phyloP scores from a whole-genome alignment of 2,797 vertebrate species.

The Falco concolor region DNA sequence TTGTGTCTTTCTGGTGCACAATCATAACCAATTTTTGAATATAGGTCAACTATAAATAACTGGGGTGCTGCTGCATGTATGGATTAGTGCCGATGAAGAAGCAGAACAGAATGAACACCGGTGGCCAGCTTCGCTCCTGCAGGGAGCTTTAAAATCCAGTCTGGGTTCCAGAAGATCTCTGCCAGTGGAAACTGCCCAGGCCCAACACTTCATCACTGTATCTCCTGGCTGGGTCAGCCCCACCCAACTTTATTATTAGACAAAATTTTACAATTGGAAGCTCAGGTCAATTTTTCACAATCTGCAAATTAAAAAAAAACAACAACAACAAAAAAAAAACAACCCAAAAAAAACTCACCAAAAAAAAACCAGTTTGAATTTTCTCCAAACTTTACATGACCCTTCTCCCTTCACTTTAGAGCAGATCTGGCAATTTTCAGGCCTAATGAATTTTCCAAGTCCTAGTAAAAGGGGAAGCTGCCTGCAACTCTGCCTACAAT shows the following conservation, averaged over 20 bases:
- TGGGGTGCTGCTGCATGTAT: neutral
- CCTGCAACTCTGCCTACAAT: neutral
- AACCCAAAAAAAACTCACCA: rapidly evolving
- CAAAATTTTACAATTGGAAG: slow-evolving; percentile 14
- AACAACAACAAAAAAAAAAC: neutral
- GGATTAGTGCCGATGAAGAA: neutral
- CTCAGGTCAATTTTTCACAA: slow-evolving; percentile 14
- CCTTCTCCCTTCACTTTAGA: neutral
- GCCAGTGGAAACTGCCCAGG: slow-evolving; percentile 55
- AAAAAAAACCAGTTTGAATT: neutral
- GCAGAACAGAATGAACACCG: slow-evolving; percentile 11
- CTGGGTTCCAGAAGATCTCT: slow-evolving; percentile 32
- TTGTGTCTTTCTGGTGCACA: neutral
- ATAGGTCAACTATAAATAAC: slow-evolving; percentile 3
- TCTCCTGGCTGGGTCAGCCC: slow-evolving; percentile 18
- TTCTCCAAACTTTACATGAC: slow-evolving; percentile 31
- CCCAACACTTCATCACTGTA: slow-evolving; percentile 51
- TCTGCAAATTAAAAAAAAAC: neutral
- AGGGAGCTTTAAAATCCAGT: slow-evolving; percentile 43
- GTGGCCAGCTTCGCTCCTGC: slow-evolving; percentile 20
- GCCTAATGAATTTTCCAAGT: slow-evolving; percentile 58
- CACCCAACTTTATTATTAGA: slow-evolving; percentile 20
- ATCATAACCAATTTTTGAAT: neutral
- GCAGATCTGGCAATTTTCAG: slow-evolving; percentile 15
- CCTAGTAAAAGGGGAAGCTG: slow-evolving; percentile 16